Conservation (phyloP, 2,888 invertebrate genomes). For the Terebella lapidaria region DNA sequence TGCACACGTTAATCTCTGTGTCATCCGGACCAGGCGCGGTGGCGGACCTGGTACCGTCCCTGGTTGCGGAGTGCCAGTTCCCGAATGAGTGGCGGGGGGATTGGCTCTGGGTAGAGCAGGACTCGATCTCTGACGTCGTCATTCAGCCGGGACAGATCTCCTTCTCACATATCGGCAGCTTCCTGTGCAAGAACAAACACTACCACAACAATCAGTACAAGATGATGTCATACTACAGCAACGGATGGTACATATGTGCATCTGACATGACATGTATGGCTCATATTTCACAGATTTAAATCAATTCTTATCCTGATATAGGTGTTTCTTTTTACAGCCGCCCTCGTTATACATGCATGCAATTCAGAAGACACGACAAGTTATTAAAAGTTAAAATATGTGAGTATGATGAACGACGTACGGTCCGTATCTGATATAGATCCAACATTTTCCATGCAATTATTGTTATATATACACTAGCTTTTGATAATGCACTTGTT, state of each 20-base stretch:
- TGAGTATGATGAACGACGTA: conserved; percentile 1
- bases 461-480: neutral
- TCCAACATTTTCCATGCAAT: neutral
- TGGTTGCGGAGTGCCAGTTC: conserved; percentile 11
- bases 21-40: neutral
- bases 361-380: conserved; percentile 5
- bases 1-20: too few relatives aligned
- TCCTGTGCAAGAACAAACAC: conserved; percentile 15
- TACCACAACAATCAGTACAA: conserved; percentile 11
- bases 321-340: conserved; percentile 14
- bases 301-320: neutral
- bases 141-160: conserved; percentile 10
- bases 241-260: conserved; percentile 12
- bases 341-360: conserved; percentile 13
- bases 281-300: neutral
- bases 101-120: conserved; percentile 12
- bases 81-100: conserved; percentile 9
- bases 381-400: conserved; percentile 8
- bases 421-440: too few relatives aligned
- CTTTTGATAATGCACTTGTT: neutral
- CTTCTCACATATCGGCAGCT: conserved; percentile 8
- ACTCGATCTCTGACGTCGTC: conserved; percentile 2
- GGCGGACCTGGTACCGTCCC: conserved; percentile 5
- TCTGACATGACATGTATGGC: neutral
- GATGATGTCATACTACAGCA: conserved; percentile 9